Conservation (phyloP, 1,140 invertebrate species). For the Nixonia krombeini region DNA sequence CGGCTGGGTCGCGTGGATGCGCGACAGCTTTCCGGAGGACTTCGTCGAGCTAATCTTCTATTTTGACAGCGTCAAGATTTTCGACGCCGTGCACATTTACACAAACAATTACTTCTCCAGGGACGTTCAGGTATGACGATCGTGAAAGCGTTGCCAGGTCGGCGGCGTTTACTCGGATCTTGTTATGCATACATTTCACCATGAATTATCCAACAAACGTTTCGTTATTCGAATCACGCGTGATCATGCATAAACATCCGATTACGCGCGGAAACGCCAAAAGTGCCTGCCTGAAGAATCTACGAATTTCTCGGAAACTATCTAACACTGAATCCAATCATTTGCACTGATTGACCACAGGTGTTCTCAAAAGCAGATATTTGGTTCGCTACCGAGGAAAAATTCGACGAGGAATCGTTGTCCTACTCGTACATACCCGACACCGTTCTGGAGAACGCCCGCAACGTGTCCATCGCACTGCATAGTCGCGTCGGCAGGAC, state of each 20-base stretch:
- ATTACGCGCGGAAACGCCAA: no score
- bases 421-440: slow-evolving; percentile 82
- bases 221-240: no score
- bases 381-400: slow-evolving; percentile 78
- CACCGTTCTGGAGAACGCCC: slow-evolving; percentile 78
- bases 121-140: slow-evolving; percentile 75
- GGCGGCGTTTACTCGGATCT: no score
- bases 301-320: no score
- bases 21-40: slow-evolving; percentile 72
- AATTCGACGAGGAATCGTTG: slow-evolving; percentile 76
- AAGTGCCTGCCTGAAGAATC: no score
- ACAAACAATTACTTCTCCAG: slow-evolving; percentile 80
- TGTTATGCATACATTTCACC: no score
- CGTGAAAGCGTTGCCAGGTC: no score
- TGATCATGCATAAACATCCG: no score
- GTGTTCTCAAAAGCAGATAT: slow-evolving; percentile 80
- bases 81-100: slow-evolving; percentile 78
- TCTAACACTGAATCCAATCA: background rate
- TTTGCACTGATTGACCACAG: slow-evolving; percentile 58
- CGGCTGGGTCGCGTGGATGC: slow-evolving; percentile 86
- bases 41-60: slow-evolving; percentile 77
- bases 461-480: slow-evolving; percentile 82
- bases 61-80: slow-evolving; percentile 79
- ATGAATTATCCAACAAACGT: no score
- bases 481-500: slow-evolving; percentile 76